A percentile compares a stretch with the other conserved stretches of the same genome.
These are phyloP conservation scores for Percina caprodes DNA, from an alignment of 2,113 vertebrate genomes.

Conservation along the genomic window DNA sequence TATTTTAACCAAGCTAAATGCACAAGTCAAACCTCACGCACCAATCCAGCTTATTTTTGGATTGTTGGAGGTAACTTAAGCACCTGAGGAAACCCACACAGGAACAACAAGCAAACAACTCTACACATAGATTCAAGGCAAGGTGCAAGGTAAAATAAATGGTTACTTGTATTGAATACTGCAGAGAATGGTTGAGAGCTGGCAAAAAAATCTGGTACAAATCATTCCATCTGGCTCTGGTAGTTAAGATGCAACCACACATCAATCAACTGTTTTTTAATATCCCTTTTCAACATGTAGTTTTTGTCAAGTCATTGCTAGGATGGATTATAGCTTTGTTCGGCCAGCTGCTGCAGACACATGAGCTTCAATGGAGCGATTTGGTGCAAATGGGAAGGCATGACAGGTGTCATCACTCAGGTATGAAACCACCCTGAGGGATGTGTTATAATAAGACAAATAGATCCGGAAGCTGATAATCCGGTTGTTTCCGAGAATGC, in stretches of 20 bases:
- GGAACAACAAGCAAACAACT: conserved; percentile 2
- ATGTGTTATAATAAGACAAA: conserved; percentile 14
- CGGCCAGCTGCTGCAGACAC: conserved; percentile 14
- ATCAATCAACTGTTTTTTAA: neutral
- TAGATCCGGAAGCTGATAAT: conserved; percentile 15
- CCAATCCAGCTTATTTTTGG: neutral
- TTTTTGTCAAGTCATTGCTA: neutral
- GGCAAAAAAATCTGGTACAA: neutral
- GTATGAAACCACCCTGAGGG: conserved; percentile 38
- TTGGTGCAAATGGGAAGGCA: neutral
- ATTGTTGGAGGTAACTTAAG: conserved; percentile 1
- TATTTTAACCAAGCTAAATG: conserved; percentile 12
- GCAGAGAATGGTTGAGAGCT: too few species aligned
- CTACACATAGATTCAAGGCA: neutral
- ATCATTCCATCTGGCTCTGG: neutral
- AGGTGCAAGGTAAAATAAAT: too few species aligned
- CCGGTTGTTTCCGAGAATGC: conserved; percentile 14
- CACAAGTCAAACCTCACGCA: neutral
- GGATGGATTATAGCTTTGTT: conserved; percentile 10
- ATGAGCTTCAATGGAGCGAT: neutral
- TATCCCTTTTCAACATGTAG: neutral
- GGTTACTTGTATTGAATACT: too few species aligned
- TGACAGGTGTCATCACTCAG: conserved; percentile 41
- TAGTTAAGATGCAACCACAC: neutral
- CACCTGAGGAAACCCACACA: neutral